Conservation (phyloP, 2,888 invertebrate genomes). For the Plebejus argus region DNA sequence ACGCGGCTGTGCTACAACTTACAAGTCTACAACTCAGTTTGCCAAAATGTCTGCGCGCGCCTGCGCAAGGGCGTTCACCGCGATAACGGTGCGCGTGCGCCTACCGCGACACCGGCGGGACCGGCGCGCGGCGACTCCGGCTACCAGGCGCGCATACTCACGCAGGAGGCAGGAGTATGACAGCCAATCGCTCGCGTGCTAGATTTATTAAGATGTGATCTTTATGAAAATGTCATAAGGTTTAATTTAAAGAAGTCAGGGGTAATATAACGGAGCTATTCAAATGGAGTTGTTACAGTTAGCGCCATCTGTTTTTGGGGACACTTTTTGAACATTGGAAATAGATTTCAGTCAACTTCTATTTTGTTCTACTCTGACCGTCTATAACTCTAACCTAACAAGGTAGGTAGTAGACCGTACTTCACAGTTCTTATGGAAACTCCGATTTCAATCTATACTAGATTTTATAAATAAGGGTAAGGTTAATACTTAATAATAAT, state of each 20-base stretch:
- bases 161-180: background rate
- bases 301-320: background rate
- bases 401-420: too few relatives aligned
- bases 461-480: too few relatives aligned
- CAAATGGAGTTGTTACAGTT: background rate
- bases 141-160: background rate
- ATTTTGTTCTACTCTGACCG: too few relatives aligned
- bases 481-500: too few relatives aligned
- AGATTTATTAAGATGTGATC: background rate
- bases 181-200: background rate
- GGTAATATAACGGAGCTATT: background rate
- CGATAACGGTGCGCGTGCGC: conserved; percentile 60
- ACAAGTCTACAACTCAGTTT: too few relatives aligned
- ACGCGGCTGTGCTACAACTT: too few relatives aligned
- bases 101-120: conserved; percentile 23
- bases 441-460: too few relatives aligned
- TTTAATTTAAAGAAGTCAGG: background rate
- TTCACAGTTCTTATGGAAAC: too few relatives aligned
- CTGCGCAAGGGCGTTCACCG: conserved; percentile 44
- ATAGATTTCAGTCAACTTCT: too few relatives aligned
- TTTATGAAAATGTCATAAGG: background rate
- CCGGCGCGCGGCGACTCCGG: conserved; percentile 20
- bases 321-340: background rate
- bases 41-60: too few relatives aligned
- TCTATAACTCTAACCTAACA: too few relatives aligned